Evolutionary conservation across 2,797 vertebrate genomes (phyloP).

Genomic region (Cyprinella venusta): DNA sequence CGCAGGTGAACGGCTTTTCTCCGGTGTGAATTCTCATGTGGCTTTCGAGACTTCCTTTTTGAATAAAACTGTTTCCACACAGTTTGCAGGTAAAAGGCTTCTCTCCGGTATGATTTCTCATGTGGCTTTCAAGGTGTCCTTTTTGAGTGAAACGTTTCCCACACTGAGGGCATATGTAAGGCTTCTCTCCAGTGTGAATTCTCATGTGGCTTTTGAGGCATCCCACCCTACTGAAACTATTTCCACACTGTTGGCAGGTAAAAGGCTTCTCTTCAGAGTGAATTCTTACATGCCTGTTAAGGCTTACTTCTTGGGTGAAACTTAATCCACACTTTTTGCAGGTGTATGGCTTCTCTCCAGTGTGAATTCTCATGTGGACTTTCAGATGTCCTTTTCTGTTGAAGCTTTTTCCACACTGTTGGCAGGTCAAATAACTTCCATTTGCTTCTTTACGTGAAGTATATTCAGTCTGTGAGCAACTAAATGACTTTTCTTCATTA

Average conservation of each 20-base stretch:
- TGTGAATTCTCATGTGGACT: not conserved
- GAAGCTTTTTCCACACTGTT: not conserved
- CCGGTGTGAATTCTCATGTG: not conserved
- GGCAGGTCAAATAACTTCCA: not conserved
- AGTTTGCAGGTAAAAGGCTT: too few species aligned
- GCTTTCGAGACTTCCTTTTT: too few species aligned
- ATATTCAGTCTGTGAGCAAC: not conserved
- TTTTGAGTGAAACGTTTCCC: not conserved
- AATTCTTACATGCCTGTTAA: not conserved
- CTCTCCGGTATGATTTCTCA: too few species aligned
- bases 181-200: too few species aligned
- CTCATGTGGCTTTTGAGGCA: constrained; percentile 2
- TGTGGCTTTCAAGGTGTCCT: not conserved
- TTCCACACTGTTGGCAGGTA: not conserved
- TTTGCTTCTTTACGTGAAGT: not conserved
- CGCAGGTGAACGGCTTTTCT: not conserved
- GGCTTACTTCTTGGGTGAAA: not conserved
- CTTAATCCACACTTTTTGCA: not conserved
- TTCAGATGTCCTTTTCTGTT: not conserved
- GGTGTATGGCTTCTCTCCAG: not conserved
- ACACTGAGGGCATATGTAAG: too few species aligned
- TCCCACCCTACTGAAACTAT: not conserved
- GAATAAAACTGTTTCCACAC: too few species aligned
- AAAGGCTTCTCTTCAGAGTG: not conserved
- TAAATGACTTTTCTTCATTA: not conserved